Percentiles rank a stretch among this genome's conserved stretches.
These are phyloP conservation scores for Melipona beecheii DNA, from an alignment of 2,888 invertebrate genomes.

Conservation along the genomic window DNA sequence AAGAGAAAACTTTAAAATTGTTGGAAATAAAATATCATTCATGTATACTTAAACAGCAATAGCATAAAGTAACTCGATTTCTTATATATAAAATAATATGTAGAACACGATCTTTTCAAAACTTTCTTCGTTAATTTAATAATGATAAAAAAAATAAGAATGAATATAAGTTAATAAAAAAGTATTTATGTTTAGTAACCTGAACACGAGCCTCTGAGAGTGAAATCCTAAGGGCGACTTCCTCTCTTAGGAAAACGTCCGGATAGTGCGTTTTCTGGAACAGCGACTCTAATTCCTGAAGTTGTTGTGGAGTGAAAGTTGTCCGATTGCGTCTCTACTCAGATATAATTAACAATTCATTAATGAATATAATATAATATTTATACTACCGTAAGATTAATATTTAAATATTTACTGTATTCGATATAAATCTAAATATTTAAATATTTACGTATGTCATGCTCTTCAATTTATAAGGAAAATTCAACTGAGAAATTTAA, in stretches of 20 bases:
- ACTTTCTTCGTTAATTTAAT: neutral
- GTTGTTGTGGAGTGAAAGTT: constrained; percentile 96
- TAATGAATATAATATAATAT: constrained; percentile 11
- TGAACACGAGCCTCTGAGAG: constrained; percentile 97
- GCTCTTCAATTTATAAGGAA: neutral
- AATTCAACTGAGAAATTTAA: too few relatives aligned
- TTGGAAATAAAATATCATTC: neutral
- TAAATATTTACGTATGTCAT: neutral
- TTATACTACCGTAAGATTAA: too few relatives aligned
- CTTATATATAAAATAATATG: neutral
- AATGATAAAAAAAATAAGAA: neutral
- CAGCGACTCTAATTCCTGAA: constrained; percentile 95
- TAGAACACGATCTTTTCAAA: neutral
- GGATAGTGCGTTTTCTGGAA: constrained; percentile 98
- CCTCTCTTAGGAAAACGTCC: constrained; percentile 94
- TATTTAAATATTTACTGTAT: neutral
- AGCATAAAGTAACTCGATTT: neutral
- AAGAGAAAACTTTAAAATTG: too few relatives aligned
- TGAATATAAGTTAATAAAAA: neutral
- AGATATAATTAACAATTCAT: constrained; percentile 57
- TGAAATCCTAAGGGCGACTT: constrained; percentile 95
- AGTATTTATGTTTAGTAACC: constrained; percentile 84
- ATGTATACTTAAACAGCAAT: neutral
- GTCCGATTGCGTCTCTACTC: constrained; percentile 94
- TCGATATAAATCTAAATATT: too few relatives aligned